These are phyloP conservation scores for Callospermophilus lateralis DNA, from an alignment of 2,113 vertebrate genomes.

Conservation along the genomic window DNA sequence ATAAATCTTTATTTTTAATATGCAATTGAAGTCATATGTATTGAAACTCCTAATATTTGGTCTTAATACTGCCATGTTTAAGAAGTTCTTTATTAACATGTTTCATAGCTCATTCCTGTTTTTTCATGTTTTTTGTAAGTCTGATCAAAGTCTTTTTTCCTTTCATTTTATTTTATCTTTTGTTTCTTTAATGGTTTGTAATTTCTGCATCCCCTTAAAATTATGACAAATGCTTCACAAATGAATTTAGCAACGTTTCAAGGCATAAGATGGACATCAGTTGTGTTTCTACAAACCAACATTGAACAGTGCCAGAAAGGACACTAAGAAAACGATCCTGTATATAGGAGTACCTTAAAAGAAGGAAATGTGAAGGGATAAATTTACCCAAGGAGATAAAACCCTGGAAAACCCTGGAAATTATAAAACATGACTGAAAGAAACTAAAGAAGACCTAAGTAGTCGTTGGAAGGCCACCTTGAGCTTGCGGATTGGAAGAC, in stretches of 20 bases:
- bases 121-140: conserved; percentile 18
- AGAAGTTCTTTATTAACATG: not conserved
- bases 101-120: not conserved
- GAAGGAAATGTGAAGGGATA: not conserved
- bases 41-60: conserved; percentile 21
- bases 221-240: conserved; percentile 12
- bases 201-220: conserved; percentile 53
- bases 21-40: not conserved
- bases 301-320: not conserved
- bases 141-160: conserved; percentile 12
- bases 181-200: not conserved
- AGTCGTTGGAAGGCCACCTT: not conserved
- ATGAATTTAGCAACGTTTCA: conserved; percentile 19
- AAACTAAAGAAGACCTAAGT: not conserved
- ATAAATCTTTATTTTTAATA: conserved; percentile 52
- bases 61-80: not conserved
- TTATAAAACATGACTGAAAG: not conserved
- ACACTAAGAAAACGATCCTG: not conserved
- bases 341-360: not conserved
- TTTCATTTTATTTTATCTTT: not conserved
- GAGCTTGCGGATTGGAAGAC: not conserved
- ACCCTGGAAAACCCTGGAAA: not conserved
- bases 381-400: not conserved
- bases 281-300: conserved; percentile 1
- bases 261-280: not conserved